Conservation (phyloP, 2,888 invertebrate species). For the Drosophila longiperda region DNA sequence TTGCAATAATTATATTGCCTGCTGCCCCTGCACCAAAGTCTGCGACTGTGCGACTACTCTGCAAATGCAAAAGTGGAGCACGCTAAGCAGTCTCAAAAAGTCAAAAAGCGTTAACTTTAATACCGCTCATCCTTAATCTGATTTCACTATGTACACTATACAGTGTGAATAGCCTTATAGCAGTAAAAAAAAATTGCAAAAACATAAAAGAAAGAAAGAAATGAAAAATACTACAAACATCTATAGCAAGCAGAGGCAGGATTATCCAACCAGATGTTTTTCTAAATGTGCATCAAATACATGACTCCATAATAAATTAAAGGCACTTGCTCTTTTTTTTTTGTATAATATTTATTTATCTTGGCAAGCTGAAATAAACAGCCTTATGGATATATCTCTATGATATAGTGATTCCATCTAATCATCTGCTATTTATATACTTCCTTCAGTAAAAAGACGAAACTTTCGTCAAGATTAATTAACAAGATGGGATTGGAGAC, state of each 20-base stretch:
- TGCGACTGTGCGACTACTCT: slow-evolving; percentile 8
- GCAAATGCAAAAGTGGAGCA: slow-evolving; percentile 48
- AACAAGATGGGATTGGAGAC: background rate
- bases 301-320: background rate
- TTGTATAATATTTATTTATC: background rate
- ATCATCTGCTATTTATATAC: too few species aligned
- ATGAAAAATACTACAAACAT: background rate
- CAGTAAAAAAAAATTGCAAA: background rate
- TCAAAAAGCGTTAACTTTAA: slow-evolving; percentile 64
- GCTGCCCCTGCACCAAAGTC: slow-evolving; percentile 14
- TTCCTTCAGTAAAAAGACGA: too few species aligned
- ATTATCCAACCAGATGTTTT: background rate
- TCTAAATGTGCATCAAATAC: background rate
- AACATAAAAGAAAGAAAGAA: background rate
- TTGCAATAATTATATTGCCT: slow-evolving; percentile 67
- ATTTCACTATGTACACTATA: background rate
- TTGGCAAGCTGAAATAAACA: too few species aligned
- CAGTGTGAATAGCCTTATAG: slow-evolving; percentile 32
- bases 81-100: slow-evolving; percentile 50
- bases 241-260: background rate
- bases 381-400: too few species aligned
- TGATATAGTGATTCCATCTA: too few species aligned
- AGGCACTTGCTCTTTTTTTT: background rate
- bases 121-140: slow-evolving; percentile 17
- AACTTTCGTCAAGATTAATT: background rate